These are phyloP conservation scores for Patella caerulea DNA, from an alignment of 2,888 invertebrate species.

Conservation along the genomic window DNA sequence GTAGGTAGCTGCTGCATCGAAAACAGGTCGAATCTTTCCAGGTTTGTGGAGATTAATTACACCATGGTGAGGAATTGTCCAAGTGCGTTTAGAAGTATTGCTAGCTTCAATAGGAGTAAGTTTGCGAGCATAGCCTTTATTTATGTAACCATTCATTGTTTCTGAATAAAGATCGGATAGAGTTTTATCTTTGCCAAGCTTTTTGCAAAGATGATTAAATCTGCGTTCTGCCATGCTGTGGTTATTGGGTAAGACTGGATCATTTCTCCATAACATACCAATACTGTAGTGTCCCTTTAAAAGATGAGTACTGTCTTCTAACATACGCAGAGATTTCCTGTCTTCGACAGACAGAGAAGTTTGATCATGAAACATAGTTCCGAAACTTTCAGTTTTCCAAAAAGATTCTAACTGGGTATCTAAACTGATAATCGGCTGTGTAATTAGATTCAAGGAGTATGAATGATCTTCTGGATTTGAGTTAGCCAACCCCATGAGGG, in stretches of 20 bases:
- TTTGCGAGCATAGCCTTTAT: slow-evolving; percentile 12
- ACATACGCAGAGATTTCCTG: neutral
- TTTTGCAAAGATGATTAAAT: neutral
- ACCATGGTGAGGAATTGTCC: slow-evolving; percentile 16
- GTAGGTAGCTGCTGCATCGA: slow-evolving; percentile 14
- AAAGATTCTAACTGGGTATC: neutral
- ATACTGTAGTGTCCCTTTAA: neutral
- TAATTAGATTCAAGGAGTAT: neutral
- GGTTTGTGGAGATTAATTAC: slow-evolving; percentile 5
- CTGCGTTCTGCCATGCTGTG: slow-evolving; percentile 4
- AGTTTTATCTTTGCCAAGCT: neutral
- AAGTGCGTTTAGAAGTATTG: neutral
- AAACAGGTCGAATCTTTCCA: slow-evolving; percentile 3
- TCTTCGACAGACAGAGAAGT: neutral
- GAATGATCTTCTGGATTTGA: neutral
- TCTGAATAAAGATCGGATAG: neutral
- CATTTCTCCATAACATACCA: slow-evolving; percentile 3
- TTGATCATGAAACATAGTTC: neutral
- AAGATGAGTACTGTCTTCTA: neutral
- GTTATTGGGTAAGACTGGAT: neutral
- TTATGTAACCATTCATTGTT: slow-evolving; percentile 16
- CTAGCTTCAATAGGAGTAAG: slow-evolving; percentile 13
- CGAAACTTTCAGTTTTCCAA: slow-evolving; percentile 1
- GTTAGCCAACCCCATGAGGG: neutral
- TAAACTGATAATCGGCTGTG: neutral